Evolutionary conservation across 2,888 invertebrate genomes (phyloP), one percentile per base, ranked within the genome.

Genomic region (Scrobipalpa atriplicella): DNA sequence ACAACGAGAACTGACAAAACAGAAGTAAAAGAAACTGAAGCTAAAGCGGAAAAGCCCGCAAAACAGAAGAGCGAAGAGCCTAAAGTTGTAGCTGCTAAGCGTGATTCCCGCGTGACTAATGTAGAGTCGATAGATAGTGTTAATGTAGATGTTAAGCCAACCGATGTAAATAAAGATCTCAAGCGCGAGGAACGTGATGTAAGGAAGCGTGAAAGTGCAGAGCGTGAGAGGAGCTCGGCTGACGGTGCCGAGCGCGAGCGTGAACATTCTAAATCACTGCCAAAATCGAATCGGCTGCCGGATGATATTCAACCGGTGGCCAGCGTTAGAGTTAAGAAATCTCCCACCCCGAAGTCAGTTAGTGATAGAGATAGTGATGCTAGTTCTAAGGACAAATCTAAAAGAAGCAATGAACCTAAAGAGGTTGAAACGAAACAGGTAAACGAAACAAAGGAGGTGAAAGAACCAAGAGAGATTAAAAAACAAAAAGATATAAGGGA

Each of bases 341-440:
- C 87, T 79, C 87, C 90, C 89, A 85, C 90, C 87, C 81, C 72
- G 75, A 82, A 82, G 78, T 79, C 81, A 79, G 79, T 79, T 83
- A 82, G 80, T 79, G 80, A 80, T 77, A 79, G 71, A 74, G 70
- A 75, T 77, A 79, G 77, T 79, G 84, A 82, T 71, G 72, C 73
- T 82, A 85, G 81, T 76, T 74, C 74, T 87, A 87, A 82, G 76
- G 77, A 77, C 61, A 68, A 70, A 68, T 52, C 63, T 65, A 66
- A 61, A 62, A 62, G 51, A 60, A 62, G 56, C 62, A 41, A 43
- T 10, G 54, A 67, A 62, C 38, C 63, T 63, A 69, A 66, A 54
- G 71, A 71, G 41, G 56, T 65, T 58, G 70, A 70, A 36, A 19
- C 61, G 63, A 68, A 67, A 64, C 62, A 56, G 43, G 62, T 66